Evolutionary conservation across 1,140 invertebrate genomes (phyloP).

Genomic region (Eurosta solidaginis): DNA sequence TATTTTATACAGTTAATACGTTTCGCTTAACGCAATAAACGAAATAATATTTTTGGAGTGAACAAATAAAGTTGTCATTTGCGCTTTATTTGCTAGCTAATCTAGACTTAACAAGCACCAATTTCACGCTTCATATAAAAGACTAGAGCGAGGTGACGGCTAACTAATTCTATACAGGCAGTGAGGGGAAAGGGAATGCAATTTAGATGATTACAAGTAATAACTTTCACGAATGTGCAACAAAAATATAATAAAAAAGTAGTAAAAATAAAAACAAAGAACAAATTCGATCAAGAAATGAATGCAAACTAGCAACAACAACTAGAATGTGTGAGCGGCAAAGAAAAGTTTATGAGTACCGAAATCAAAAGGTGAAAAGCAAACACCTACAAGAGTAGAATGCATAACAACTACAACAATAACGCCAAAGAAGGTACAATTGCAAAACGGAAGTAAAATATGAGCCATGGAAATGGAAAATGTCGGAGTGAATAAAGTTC

Average conservation of each 20-base stretch:
- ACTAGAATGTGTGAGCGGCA: background rate
- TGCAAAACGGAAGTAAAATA: background rate
- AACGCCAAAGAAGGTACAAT: background rate
- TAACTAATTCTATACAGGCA: background rate
- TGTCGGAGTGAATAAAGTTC: background rate
- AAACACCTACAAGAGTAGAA: too few relatives aligned
- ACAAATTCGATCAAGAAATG: background rate
- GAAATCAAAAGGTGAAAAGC: background rate
- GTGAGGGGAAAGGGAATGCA: background rate
- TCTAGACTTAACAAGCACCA: slow-evolving; percentile 17
- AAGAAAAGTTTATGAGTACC: background rate
- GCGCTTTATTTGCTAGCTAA: slow-evolving; percentile 13
- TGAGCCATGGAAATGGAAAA: background rate
- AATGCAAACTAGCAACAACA: background rate
- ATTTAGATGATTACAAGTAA: slow-evolving; percentile 14
- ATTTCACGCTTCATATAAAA: background rate
- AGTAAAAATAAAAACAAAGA: background rate
- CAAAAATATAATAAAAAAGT: background rate
- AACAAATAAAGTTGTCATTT: slow-evolving; percentile 20
- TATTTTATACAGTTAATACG: slow-evolving; percentile 23
- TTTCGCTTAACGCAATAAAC: background rate
- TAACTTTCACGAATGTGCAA: slow-evolving; percentile 5
- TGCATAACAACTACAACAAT: too few relatives aligned
- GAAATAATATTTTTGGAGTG: background rate
- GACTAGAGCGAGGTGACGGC: background rate